Percentiles rank a stretch among this genome's conserved stretches.
phyloP scores from a whole-genome alignment of 1,140 invertebrate species.

The Drosophila rhopaloa region DNA sequence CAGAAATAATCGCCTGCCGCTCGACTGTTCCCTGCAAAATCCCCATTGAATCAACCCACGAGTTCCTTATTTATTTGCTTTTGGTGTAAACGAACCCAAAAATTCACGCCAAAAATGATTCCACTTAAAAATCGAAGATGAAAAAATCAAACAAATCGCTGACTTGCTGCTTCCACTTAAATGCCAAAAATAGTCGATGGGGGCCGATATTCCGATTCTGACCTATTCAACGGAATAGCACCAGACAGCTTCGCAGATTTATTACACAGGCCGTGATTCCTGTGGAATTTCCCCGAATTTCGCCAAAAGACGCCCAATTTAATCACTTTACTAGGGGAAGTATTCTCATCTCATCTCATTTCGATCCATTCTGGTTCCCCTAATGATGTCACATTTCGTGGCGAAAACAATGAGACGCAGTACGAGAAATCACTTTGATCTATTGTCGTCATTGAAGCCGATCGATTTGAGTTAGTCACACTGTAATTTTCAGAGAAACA shows the following conservation, averaged over 20 bases:
- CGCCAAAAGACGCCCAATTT: constrained; percentile 2
- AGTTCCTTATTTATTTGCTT: constrained; percentile 48
- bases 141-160: constrained; percentile 16
- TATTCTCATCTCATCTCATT: constrained; percentile 11
- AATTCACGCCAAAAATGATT: constrained; percentile 37
- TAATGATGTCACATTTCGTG: constrained; percentile 40
- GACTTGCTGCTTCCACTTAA: constrained; percentile 48
- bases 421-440: constrained; percentile 33
- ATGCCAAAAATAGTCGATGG: constrained; percentile 49
- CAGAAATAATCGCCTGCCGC: constrained; percentile 38
- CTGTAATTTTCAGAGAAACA: neutral
- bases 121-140: constrained; percentile 51
- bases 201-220: constrained; percentile 12
- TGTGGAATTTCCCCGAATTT: constrained; percentile 38
- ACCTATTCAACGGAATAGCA: constrained; percentile 44
- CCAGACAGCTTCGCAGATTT: constrained; percentile 35
- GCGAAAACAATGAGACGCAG: constrained; percentile 29
- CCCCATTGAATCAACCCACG: constrained; percentile 15
- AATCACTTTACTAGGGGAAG: constrained; percentile 20
- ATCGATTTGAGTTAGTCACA: constrained; percentile 12
- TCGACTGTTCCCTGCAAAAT: constrained; percentile 7
- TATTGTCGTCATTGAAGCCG: constrained; percentile 22
- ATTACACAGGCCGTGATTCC: constrained; percentile 42
- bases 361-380: constrained; percentile 1
- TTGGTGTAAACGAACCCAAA: constrained; percentile 37